Evolutionary conservation across 2,888 invertebrate species (phyloP).

Genomic region (Halocaridina rubra): DNA sequence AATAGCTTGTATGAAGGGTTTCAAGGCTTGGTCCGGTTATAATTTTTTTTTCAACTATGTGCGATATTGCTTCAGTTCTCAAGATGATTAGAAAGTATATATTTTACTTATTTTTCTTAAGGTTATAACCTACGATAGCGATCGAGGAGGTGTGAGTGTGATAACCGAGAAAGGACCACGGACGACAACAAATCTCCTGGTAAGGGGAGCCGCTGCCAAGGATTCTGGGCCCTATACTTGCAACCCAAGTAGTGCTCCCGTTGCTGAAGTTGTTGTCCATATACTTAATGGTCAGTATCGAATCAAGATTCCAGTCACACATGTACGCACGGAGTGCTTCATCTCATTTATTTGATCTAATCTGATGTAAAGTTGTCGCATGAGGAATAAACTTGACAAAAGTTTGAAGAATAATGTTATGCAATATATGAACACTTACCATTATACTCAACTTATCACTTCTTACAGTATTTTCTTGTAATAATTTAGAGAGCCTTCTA

Average conservation of each 20-base stretch:
- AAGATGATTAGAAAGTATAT: no score
- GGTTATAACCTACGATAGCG: slow-evolving; percentile 62
- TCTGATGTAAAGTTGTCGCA: not conserved
- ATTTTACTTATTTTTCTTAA: no score
- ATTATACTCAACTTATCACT: not conserved
- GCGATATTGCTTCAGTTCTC: no score
- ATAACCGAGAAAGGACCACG: slow-evolving; percentile 60
- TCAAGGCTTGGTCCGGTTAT: no score
- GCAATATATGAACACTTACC: not conserved
- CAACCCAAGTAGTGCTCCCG: slow-evolving; percentile 52
- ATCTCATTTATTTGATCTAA: not conserved
- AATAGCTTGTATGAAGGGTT: no score
- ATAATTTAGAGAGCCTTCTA: no score
- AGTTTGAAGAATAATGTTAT: not conserved
- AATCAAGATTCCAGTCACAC: no score
- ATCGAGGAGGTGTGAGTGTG: slow-evolving; percentile 60
- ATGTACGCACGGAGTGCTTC: no score
- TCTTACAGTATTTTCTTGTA: no score
- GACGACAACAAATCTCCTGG: slow-evolving; percentile 57
- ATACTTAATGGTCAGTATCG: slow-evolving; percentile 52
- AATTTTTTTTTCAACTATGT: no score
- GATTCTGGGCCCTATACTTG: slow-evolving; percentile 59
- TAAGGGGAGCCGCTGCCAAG: slow-evolving; percentile 30
- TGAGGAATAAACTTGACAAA: not conserved
- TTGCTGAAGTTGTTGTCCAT: slow-evolving; percentile 51